These are phyloP conservation scores for Sminthopsis crassicaudata DNA, from an alignment of 2,113 vertebrate genomes.

Conservation along the genomic window DNA sequence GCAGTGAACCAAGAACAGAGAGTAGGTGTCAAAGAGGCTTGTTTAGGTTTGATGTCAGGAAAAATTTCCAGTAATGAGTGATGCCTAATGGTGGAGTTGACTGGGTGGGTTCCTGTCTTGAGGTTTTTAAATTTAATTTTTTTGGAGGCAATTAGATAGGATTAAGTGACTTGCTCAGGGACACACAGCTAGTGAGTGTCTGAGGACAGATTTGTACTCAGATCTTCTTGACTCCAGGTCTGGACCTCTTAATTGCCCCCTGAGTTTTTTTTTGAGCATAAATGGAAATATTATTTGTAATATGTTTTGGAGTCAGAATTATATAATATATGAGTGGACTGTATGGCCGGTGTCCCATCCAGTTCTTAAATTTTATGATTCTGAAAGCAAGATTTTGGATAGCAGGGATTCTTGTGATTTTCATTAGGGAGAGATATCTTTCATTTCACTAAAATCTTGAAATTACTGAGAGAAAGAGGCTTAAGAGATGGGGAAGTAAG, in stretches of 20 bases:
- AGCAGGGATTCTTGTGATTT: not conserved
- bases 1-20: not conserved
- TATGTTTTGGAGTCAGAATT: not conserved
- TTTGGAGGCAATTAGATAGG: no score
- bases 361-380: not conserved
- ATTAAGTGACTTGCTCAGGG: no score
- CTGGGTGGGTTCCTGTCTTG: not conserved
- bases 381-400: not conserved
- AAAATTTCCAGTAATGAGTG: not conserved
- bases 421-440: not conserved
- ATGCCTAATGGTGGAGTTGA: not conserved
- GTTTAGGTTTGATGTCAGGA: not conserved
- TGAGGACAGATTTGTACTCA: no score
- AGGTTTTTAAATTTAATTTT: not conserved
- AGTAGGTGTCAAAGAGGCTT: not conserved
- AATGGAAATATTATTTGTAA: not conserved
- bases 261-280: not conserved
- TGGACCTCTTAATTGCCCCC: no score
- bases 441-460: not conserved
- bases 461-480: not conserved
- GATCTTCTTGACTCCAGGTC: no score
- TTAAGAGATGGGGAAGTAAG: not conserved
- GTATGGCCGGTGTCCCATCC: not conserved
- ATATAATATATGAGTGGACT: not conserved
- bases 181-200: no score